A percentile compares a stretch with the other conserved stretches of the same genome.
Conservation (phyloP, 2,888 invertebrate genomes). For the Halictus ligatus region DNA sequence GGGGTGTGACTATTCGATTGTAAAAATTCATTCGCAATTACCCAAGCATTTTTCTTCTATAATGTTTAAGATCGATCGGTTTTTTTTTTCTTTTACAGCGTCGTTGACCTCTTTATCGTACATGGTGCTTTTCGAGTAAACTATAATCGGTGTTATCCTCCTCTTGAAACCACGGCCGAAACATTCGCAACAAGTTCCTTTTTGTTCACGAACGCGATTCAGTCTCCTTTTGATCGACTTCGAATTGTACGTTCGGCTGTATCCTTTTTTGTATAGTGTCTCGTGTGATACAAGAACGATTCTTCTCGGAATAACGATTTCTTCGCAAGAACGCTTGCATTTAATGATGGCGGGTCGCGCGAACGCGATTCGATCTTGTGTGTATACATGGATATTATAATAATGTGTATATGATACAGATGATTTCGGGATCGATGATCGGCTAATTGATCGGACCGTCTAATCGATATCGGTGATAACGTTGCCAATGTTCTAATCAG, state of each 20-base stretch:
- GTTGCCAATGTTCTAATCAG: slow-evolving; percentile 21
- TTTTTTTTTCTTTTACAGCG: not conserved
- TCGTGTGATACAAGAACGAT: not conserved
- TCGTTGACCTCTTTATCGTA: slow-evolving; percentile 27
- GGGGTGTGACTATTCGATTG: not conserved
- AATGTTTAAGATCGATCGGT: not conserved
- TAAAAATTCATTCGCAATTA: slow-evolving; percentile 1
- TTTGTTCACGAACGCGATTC: slow-evolving; percentile 29
- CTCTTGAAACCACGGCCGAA: slow-evolving; percentile 18
- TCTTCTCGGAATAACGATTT: not conserved
- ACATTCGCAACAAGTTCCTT: slow-evolving; percentile 21
- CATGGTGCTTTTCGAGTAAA: slow-evolving; percentile 48
- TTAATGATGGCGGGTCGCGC: not conserved
- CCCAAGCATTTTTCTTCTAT: slow-evolving; percentile 22
- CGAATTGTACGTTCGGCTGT: slow-evolving; percentile 14
- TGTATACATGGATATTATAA: not conserved
- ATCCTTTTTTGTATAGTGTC: slow-evolving; percentile 3
- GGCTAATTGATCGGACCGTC: slow-evolving; percentile 26
- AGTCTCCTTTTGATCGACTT: not conserved
- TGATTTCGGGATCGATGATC: slow-evolving; percentile 19
- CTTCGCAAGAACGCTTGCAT: slow-evolving; percentile 14
- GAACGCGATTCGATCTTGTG: not conserved
- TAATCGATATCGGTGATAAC: slow-evolving; percentile 28
- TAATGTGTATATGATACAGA: not conserved
- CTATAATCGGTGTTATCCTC: slow-evolving; percentile 30